A percentile compares a stretch with the other conserved stretches of the same genome.
Evolutionary conservation across 1,140 invertebrate species (phyloP).

Genomic region (Druon quercuslanigerum): DNA sequence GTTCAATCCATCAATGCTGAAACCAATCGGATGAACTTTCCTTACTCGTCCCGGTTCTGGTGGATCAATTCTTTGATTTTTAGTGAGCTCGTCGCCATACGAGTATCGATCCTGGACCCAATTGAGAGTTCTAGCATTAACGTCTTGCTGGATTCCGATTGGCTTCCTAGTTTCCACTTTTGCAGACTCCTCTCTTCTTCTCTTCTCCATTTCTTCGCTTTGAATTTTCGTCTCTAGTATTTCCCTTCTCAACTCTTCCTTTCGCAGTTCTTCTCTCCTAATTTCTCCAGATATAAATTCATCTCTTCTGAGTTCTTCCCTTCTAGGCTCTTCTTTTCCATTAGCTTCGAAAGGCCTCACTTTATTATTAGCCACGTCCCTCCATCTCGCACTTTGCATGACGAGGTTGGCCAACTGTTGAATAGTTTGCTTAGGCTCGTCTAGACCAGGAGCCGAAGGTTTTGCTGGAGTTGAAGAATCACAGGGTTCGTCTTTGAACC

Average conservation of each 20-base stretch:
- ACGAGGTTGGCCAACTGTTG: constrained; percentile 69
- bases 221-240: neutral
- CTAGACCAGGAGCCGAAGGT: constrained; percentile 32
- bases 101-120: constrained; percentile 65
- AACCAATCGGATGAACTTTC: constrained; percentile 48
- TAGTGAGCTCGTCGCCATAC: constrained; percentile 42
- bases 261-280: neutral
- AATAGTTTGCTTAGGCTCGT: constrained; percentile 63
- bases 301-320: neutral
- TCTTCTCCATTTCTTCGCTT: neutral
- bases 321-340: constrained; percentile 8
- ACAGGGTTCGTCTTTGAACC: constrained; percentile 51
- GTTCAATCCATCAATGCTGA: constrained; percentile 36
- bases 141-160: constrained; percentile 41
- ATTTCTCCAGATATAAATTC: neutral
- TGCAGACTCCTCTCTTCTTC: neutral
- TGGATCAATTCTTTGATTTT: constrained; percentile 25
- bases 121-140: constrained; percentile 56
- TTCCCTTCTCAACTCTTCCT: neutral
- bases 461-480: constrained; percentile 70
- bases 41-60: constrained; percentile 43
- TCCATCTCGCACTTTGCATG: constrained; percentile 72
- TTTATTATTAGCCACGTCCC: constrained; percentile 46
- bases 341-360: constrained; percentile 32
- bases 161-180: neutral